Conservation (phyloP, 2,797 vertebrate genomes). For the Danio tinwini region DNA sequence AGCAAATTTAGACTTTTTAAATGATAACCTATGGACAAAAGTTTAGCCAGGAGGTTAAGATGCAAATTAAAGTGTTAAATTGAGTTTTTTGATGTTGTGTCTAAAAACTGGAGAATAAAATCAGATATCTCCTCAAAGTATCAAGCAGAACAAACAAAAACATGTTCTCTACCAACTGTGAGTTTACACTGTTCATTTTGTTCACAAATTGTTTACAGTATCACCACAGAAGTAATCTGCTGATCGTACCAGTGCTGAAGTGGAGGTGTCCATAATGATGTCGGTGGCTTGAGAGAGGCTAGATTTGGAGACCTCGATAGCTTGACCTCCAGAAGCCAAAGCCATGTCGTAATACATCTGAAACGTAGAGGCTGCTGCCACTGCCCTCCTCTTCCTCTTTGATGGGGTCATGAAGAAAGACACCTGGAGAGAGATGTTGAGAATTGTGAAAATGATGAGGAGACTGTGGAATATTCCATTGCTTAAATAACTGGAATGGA, state of each 20-base stretch:
- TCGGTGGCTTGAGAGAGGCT: slow-evolving; percentile 73
- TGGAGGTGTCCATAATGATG: slow-evolving; percentile 77
- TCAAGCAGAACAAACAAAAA: too few relatives aligned
- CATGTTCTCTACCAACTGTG: too few relatives aligned
- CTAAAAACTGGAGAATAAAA: too few relatives aligned
- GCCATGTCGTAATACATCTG: slow-evolving; percentile 72
- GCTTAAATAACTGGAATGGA: background rate
- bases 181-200: background rate
- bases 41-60: too few relatives aligned
- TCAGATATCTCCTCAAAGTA: too few relatives aligned
- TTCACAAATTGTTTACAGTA: background rate
- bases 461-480: background rate
- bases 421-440: slow-evolving; percentile 65
- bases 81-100: too few relatives aligned
- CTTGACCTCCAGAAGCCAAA: slow-evolving; percentile 77
- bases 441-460: background rate
- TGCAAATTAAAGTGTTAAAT: too few relatives aligned
- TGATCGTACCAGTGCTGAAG: slow-evolving; percentile 74
- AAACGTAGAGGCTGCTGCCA: slow-evolving; percentile 30
- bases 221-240: background rate
- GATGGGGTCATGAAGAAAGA: slow-evolving; percentile 63
- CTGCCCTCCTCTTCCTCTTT: slow-evolving; percentile 27
- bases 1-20: too few relatives aligned
- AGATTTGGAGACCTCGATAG: slow-evolving; percentile 71
- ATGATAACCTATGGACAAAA: too few relatives aligned